Percentiles rank a stretch among this genome's conserved stretches.
These are phyloP conservation scores for Lepus townsendii DNA, from an alignment of 2,797 vertebrate genomes.

Conservation along the genomic window DNA sequence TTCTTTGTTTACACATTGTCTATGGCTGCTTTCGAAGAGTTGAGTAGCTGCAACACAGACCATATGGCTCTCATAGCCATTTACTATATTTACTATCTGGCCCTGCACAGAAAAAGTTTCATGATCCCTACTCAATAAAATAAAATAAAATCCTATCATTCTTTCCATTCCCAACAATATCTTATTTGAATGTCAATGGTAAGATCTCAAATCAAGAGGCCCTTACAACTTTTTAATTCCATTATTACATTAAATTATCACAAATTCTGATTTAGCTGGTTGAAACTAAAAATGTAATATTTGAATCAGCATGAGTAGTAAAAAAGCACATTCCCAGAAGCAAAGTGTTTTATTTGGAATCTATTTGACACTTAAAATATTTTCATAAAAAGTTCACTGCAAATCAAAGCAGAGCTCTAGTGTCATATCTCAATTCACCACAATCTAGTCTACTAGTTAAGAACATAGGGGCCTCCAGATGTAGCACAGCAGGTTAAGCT, in stretches of 20 bases:
- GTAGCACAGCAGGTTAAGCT: too few relatives aligned
- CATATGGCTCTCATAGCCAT: constrained; percentile 45
- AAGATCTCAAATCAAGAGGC: constrained; percentile 67
- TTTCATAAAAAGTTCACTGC: constrained; percentile 20
- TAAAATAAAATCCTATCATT: constrained; percentile 57
- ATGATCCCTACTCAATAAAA: background rate
- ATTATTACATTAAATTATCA: constrained; percentile 51
- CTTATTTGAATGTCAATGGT: constrained; percentile 46
- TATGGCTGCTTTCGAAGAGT: constrained; percentile 52
- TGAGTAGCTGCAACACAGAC: constrained; percentile 58
- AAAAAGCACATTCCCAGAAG: constrained; percentile 52
- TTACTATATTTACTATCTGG: constrained; percentile 50
- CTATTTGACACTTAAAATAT: constrained; percentile 31
- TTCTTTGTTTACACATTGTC: constrained; percentile 62
- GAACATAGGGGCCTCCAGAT: background rate
- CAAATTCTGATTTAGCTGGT: constrained; percentile 42
- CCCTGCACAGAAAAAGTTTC: constrained; percentile 55
- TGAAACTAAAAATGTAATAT: constrained; percentile 58
- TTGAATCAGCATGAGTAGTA: constrained; percentile 45
- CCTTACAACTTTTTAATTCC: constrained; percentile 52
- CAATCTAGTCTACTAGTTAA: constrained; percentile 36
- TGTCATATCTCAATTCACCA: background rate
- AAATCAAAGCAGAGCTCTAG: background rate
- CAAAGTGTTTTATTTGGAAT: constrained; percentile 57
- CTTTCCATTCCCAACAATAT: background rate